Conservation (phyloP, 2,113 vertebrate species). For the Donacobius atricapilla region DNA sequence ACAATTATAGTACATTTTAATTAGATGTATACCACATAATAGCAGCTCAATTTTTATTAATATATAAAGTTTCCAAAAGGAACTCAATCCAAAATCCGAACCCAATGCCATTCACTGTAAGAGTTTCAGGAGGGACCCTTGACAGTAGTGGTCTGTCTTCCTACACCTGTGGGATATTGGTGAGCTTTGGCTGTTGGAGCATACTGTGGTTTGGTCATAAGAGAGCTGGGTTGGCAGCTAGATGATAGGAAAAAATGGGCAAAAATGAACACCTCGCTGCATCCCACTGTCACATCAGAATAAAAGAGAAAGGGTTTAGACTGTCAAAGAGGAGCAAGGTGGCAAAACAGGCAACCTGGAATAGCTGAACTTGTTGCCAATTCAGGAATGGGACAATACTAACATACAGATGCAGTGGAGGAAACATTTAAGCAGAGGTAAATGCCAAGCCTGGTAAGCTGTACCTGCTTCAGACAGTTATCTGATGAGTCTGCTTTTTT, state of each 20-base stretch:
- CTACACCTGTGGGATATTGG: background rate
- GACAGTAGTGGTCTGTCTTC: background rate
- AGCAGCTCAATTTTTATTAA: slow-evolving; percentile 58
- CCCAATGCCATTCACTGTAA: background rate
- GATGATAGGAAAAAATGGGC: background rate
- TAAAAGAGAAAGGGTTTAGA: background rate
- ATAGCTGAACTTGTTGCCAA: background rate
- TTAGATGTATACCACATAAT: slow-evolving; percentile 77
- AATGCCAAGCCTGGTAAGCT: background rate
- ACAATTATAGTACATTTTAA: slow-evolving; percentile 77
- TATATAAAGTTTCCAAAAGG: slow-evolving; percentile 46
- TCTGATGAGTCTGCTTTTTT: slow-evolving; percentile 35
- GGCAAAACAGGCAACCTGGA: background rate
- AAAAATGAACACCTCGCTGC: background rate
- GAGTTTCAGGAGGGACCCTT: background rate
- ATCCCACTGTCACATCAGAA: background rate
- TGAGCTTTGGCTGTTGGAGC: background rate
- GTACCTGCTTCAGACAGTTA: slow-evolving; percentile 37
- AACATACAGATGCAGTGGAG: background rate
- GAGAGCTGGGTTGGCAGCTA: background rate
- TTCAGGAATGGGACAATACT: background rate
- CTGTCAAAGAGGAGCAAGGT: background rate
- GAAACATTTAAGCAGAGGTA: background rate
- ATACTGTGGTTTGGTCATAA: background rate
- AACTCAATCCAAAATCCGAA: background rate